Evolutionary conservation across 2,888 invertebrate genomes (phyloP).

Genomic region (Ichneumon xanthorius): DNA sequence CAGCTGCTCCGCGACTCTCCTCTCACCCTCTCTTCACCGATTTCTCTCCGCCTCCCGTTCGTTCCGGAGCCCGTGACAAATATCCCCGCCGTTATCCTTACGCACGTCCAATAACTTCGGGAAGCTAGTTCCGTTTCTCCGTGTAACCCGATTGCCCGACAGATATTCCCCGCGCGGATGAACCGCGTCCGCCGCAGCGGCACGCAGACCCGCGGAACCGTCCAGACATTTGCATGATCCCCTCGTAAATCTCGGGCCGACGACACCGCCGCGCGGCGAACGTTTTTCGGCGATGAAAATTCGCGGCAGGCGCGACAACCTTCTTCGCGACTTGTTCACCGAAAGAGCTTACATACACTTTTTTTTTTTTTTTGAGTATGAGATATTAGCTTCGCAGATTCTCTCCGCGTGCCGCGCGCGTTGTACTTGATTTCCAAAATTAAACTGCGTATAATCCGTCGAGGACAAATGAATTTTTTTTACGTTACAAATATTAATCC

Average conservation of each 20-base stretch:
- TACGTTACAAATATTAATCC: no score
- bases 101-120: background rate
- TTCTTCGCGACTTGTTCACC: conserved; percentile 16
- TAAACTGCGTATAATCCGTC: no score
- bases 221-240: conserved; percentile 60
- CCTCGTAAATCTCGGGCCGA: conserved; percentile 54
- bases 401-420: no score
- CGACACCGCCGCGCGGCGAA: conserved; percentile 19
- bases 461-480: no score
- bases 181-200: conserved; percentile 1
- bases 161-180: conserved; percentile 26
- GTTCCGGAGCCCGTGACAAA: conserved; percentile 11
- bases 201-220: conserved; percentile 26
- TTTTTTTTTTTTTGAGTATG: background rate
- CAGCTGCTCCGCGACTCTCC: conserved; percentile 42
- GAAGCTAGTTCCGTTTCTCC: conserved; percentile 2
- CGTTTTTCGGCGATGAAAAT: conserved; percentile 48
- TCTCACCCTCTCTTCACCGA: background rate
- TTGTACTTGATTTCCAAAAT: no score
- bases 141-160: conserved; percentile 14
- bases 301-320: conserved; percentile 31
- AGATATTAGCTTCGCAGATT: background rate
- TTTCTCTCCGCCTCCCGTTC: conserved; percentile 6
- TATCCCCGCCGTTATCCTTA: background rate
- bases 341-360: background rate